Evolutionary conservation across 2,113 vertebrate genomes (phyloP).

Genomic region (Caretta caretta): DNA sequence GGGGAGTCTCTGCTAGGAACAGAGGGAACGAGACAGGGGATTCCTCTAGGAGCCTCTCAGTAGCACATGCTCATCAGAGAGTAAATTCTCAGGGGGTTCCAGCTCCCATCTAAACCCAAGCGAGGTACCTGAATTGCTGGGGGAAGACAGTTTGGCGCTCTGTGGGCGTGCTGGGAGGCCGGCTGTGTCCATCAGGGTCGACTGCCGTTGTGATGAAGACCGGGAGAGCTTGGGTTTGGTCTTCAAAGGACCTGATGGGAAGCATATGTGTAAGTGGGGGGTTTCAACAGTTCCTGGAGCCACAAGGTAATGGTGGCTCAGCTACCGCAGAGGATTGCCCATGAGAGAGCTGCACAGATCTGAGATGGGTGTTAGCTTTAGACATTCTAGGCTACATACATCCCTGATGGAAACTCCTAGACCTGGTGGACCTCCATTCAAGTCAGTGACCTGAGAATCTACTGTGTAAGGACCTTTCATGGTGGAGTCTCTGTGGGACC

Average conservation of each 20-base stretch:
- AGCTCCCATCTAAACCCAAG: rapidly evolving
- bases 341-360: background rate
- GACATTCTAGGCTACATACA: background rate
- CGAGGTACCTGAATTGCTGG: conserved; percentile 68
- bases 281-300: background rate
- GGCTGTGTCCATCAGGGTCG: background rate
- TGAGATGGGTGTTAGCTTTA: background rate
- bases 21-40: background rate
- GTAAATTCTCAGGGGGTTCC: background rate
- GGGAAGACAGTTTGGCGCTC: conserved; percentile 51
- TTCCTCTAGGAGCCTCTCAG: background rate
- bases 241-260: background rate
- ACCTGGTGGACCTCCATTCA: background rate
- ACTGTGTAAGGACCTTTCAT: background rate
- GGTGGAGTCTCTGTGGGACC: background rate
- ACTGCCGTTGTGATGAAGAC: background rate
- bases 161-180: conserved; percentile 39
- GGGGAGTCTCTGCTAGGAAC: background rate
- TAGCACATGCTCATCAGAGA: background rate
- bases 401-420: background rate
- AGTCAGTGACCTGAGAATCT: background rate
- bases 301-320: too few relatives aligned
- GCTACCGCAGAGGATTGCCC: background rate
- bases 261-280: background rate
- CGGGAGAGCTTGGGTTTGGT: conserved; percentile 18